phyloP scores from a whole-genome alignment of 2,888 invertebrate species.

The Melolontha melolontha region DNA sequence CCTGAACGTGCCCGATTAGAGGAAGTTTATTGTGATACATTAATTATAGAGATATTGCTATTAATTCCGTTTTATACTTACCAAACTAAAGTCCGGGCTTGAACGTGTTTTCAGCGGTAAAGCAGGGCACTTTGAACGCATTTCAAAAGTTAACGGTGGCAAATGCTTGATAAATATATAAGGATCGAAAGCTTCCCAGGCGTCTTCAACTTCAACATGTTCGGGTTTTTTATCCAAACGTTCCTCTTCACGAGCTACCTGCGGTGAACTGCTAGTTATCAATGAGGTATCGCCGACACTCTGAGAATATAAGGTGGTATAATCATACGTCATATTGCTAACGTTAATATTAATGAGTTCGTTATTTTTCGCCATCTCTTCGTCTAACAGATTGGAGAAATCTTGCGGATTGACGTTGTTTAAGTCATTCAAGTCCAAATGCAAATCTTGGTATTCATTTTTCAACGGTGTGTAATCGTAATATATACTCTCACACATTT shows the following conservation, averaged over 20 bases:
- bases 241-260: constrained; percentile 54
- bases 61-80: constrained; percentile 64
- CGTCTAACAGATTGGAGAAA: constrained; percentile 67
- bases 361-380: constrained; percentile 66
- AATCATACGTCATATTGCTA: constrained; percentile 58
- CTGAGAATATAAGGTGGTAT: constrained; percentile 50
- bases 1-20: no score
- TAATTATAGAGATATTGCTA: no score
- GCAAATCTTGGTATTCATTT: constrained; percentile 62
- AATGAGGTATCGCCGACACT: constrained; percentile 48
- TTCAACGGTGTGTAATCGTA: constrained; percentile 62
- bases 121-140: constrained; percentile 81
- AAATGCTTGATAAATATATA: constrained; percentile 93
- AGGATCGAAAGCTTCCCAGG: constrained; percentile 88
- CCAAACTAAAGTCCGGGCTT: constrained; percentile 93
- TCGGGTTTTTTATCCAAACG: constrained; percentile 61
- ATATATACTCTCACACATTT: constrained; percentile 63
- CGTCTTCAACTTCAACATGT: constrained; percentile 67
- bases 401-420: constrained; percentile 66
- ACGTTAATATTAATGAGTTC: constrained; percentile 55
- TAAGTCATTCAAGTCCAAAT: constrained; percentile 62
- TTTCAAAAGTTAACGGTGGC: constrained; percentile 82
- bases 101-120: constrained; percentile 92
- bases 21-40: no score
- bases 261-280: constrained; percentile 57